These are phyloP conservation scores for Seriola aureovittata DNA, from an alignment of 2,113 vertebrate species.

Conservation along the genomic window DNA sequence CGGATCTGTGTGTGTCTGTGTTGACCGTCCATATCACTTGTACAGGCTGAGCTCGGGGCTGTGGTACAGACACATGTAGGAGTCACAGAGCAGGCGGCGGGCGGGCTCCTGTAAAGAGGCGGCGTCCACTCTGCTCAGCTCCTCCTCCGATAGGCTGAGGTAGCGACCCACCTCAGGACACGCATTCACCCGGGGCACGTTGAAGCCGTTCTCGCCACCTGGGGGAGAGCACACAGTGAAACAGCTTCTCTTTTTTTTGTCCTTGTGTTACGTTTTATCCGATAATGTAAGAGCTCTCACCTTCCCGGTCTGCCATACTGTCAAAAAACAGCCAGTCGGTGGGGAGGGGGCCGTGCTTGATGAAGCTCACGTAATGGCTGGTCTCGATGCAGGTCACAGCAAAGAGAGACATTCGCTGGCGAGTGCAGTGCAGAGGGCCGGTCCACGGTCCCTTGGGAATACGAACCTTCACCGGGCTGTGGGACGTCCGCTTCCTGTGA, in stretches of 20 bases:
- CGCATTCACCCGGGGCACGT: slow-evolving; percentile 84
- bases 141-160: slow-evolving; percentile 81
- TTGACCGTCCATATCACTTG: slow-evolving; percentile 74
- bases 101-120: slow-evolving; percentile 74
- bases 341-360: slow-evolving; percentile 78
- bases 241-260: not conserved
- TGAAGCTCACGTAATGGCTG: slow-evolving; percentile 90
- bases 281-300: slow-evolving; percentile 58
- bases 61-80: slow-evolving; percentile 91
- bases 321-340: slow-evolving; percentile 89
- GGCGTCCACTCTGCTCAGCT: slow-evolving; percentile 80
- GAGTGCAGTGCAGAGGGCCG: slow-evolving; percentile 66
- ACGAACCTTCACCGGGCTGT: slow-evolving; percentile 70
- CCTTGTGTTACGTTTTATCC: not conserved
- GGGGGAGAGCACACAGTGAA: slow-evolving; percentile 2
- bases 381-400: slow-evolving; percentile 90
- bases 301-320: slow-evolving; percentile 90
- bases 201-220: slow-evolving; percentile 90
- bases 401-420: slow-evolving; percentile 85
- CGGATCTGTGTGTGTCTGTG: not conserved
- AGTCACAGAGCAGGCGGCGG: slow-evolving; percentile 87
- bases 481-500: slow-evolving; percentile 82
- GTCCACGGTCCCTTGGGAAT: slow-evolving; percentile 69
- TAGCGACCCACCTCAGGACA: slow-evolving; percentile 88
- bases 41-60: slow-evolving; percentile 87